A percentile compares a stretch with the other conserved stretches of the same genome.
phyloP scores from a whole-genome alignment of 2,888 invertebrate species.

The Schizotus pectinicornis region DNA sequence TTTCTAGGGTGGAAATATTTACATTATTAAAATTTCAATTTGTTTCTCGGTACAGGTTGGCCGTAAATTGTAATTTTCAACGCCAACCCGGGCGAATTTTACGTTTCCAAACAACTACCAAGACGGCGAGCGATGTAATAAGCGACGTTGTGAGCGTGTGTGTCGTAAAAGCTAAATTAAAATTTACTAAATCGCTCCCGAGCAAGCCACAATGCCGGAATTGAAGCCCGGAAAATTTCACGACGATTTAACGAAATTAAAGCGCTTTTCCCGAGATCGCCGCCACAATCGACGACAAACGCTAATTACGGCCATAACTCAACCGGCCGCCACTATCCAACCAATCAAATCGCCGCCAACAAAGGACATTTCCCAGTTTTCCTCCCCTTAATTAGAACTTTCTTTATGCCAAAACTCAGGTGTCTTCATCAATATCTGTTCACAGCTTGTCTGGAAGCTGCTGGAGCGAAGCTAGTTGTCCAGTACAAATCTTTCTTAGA shows the following conservation, averaged over 20 bases:
- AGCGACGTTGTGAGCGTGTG: conserved; percentile 17
- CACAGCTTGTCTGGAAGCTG: no score
- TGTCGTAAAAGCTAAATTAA: conserved; percentile 27
- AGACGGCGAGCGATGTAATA: conserved; percentile 6
- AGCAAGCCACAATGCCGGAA: background rate
- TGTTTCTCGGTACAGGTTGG: conserved; percentile 36
- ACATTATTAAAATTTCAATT: conserved; percentile 55
- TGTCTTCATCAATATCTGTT: no score
- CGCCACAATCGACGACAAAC: no score
- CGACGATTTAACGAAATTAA: background rate
- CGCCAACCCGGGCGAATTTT: conserved; percentile 32
- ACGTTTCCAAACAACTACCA: conserved; percentile 7
- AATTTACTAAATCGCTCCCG: conserved; percentile 32
- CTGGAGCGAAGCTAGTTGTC: no score
- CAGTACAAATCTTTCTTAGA: no score
- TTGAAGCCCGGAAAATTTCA: background rate
- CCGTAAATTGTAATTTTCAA: conserved; percentile 40
- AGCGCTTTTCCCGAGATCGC: no score
- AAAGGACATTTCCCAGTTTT: no score
- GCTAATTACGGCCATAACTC: no score
- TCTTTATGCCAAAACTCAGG: no score
- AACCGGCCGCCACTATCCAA: no score
- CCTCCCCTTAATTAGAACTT: no score
- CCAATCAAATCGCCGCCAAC: no score
- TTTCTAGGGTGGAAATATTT: conserved; percentile 50